Percentiles rank a stretch among this genome's conserved stretches.
These are phyloP conservation scores for Australoheros facetus DNA, from an alignment of 2,797 vertebrate species.

Conservation along the genomic window DNA sequence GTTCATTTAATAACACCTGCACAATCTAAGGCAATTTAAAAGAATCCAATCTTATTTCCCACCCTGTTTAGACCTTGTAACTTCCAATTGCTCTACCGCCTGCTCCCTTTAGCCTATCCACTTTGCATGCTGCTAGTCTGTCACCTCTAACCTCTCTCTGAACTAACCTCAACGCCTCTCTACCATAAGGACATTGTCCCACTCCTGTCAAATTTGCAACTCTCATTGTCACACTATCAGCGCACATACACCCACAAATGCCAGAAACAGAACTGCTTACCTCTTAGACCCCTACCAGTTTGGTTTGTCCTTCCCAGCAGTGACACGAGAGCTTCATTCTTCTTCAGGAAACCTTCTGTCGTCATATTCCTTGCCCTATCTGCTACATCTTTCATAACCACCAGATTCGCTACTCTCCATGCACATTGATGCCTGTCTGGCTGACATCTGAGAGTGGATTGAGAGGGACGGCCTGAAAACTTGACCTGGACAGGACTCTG, in stretches of 20 bases:
- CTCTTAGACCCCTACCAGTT: background rate
- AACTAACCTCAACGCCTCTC: background rate
- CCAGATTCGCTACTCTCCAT: background rate
- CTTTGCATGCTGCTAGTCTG: background rate
- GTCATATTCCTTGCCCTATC: background rate
- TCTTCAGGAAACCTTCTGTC: background rate
- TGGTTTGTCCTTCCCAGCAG: background rate
- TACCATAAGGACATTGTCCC: background rate
- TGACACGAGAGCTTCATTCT: background rate
- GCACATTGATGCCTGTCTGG: background rate
- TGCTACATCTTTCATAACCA: background rate
- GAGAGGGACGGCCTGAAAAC: background rate
- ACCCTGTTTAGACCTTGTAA: background rate
- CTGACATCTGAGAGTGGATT: background rate
- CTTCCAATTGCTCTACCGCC: background rate
- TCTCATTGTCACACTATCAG: background rate
- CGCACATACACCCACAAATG: background rate
- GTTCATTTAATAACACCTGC: background rate
- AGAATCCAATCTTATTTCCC: background rate
- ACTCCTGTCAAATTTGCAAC: background rate
- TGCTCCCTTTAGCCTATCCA: background rate
- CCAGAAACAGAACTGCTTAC: background rate
- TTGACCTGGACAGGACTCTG: background rate
- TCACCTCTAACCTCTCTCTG: background rate
- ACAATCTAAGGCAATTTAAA: conserved; percentile 4